Evolutionary conservation across 2,888 invertebrate genomes (phyloP).

Genomic region (Rugalucina vietnamica): DNA sequence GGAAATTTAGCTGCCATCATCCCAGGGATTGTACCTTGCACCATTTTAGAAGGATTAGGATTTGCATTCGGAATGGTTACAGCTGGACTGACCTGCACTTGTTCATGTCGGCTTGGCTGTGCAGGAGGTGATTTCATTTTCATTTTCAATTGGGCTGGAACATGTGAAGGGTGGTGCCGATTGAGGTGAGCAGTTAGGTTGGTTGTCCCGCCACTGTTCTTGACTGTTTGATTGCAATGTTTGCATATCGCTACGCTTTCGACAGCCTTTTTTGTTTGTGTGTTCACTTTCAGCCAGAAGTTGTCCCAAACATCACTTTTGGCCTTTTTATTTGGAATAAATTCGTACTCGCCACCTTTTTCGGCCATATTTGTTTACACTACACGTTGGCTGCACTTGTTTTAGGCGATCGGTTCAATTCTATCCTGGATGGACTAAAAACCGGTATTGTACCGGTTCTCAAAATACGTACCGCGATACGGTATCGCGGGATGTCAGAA

Average conservation of each 20-base stretch:
- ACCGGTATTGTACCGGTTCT: slow-evolving; percentile 1
- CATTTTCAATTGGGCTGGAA: background rate
- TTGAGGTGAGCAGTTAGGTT: background rate
- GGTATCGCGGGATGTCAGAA: background rate
- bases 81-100: background rate
- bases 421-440: background rate
- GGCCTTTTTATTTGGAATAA: background rate
- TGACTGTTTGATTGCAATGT: background rate
- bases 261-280: background rate
- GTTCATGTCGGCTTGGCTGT: background rate
- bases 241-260: background rate
- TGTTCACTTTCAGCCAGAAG: slow-evolving; percentile 5
- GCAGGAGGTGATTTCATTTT: background rate
- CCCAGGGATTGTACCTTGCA: background rate
- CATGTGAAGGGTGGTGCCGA: background rate
- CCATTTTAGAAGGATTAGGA: background rate
- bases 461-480: background rate
- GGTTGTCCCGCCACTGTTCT: background rate
- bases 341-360: background rate
- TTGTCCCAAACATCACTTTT: slow-evolving; percentile 3
- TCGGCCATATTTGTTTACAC: background rate
- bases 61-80: background rate
- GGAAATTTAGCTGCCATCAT: background rate
- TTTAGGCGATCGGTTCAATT: background rate
- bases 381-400: no score